Conservation (phyloP, 2,797 vertebrate species). For the Lindbergichthys nudifrons region DNA sequence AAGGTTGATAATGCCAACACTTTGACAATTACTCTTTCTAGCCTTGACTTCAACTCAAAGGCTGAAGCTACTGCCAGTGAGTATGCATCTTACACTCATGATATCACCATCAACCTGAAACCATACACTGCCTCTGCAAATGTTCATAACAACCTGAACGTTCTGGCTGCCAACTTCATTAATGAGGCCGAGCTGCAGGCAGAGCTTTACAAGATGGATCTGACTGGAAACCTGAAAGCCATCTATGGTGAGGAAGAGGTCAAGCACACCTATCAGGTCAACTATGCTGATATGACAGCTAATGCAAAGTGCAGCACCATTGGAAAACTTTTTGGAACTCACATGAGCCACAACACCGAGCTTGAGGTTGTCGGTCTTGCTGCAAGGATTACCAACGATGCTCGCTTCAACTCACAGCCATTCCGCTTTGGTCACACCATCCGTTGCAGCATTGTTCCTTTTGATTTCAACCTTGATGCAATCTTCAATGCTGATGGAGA, state of each 20-base stretch:
- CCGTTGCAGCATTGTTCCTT: slow-evolving; percentile 86
- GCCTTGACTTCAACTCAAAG: slow-evolving; percentile 86
- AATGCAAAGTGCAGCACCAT: slow-evolving; percentile 88
- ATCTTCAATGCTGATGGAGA: slow-evolving; percentile 89
- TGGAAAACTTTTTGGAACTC: slow-evolving; percentile 86
- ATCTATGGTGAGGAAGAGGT: slow-evolving; percentile 85
- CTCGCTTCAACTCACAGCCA: slow-evolving; percentile 87
- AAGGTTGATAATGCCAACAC: slow-evolving; percentile 87
- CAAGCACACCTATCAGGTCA: slow-evolving; percentile 89
- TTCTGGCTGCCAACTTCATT: slow-evolving; percentile 80
- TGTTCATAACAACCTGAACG: slow-evolving; percentile 87
- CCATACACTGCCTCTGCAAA: slow-evolving; percentile 82
- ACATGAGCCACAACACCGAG: slow-evolving; percentile 88
- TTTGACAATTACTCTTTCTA: slow-evolving; percentile 83
- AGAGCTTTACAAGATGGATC: slow-evolving; percentile 86
- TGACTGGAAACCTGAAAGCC: slow-evolving; percentile 88
- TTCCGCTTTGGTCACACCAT: slow-evolving; percentile 87
- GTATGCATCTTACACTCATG: slow-evolving; percentile 88
- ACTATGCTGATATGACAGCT: slow-evolving; percentile 83
- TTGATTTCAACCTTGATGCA: slow-evolving; percentile 86
- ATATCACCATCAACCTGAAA: slow-evolving; percentile 85
- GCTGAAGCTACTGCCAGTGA: slow-evolving; percentile 82
- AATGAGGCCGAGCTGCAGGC: slow-evolving; percentile 87
- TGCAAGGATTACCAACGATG: slow-evolving; percentile 84
- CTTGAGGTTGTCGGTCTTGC: slow-evolving; percentile 88